Evolutionary conservation across 37 sponge, comb jelly and placozoan species (phyloP).

Genomic region (Haliclona indistincta): DNA sequence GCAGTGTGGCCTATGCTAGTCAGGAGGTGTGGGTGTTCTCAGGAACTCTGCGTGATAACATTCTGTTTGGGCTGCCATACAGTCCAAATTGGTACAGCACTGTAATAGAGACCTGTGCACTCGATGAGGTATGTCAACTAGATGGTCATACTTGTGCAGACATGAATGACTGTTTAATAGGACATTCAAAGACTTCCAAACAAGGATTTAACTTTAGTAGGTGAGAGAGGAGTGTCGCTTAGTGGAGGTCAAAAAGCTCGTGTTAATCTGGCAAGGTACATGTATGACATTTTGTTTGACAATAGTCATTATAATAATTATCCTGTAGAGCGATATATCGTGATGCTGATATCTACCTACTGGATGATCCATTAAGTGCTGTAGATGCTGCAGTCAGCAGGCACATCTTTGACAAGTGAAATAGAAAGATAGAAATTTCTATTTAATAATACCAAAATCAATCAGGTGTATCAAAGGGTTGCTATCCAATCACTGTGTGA

Average conservation of each 20-base stretch:
- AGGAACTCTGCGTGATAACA: constrained; percentile 73
- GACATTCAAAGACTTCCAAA: constrained; percentile 59
- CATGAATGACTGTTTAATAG: constrained; percentile 10
- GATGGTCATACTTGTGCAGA: background rate
- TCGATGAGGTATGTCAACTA: constrained; percentile 38
- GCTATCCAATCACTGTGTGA: constrained; percentile 35
- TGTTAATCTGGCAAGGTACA: constrained; percentile 77
- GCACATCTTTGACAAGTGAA: no score
- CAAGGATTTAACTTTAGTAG: constrained; percentile 83
- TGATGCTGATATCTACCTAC: constrained; percentile 72
- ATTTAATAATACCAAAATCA: no score
- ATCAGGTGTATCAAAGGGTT: constrained; percentile 65
- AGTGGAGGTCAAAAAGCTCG: no score
- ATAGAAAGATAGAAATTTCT: no score
- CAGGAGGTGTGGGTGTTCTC: constrained; percentile 81
- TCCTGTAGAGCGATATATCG: constrained; percentile 49
- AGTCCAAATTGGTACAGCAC: constrained; percentile 35
- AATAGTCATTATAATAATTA: background rate
- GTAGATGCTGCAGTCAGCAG: constrained; percentile 79
- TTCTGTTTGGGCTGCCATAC: constrained; percentile 59
- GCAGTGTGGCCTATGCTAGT: constrained; percentile 57
- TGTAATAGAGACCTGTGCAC: constrained; percentile 58
- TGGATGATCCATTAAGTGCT: constrained; percentile 88
- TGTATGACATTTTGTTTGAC: background rate
- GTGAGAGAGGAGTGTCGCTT: constrained; percentile 88